Evolutionary conservation across 2,113 vertebrate species (phyloP).

Genomic region (Nothobranchius furzeri): DNA sequence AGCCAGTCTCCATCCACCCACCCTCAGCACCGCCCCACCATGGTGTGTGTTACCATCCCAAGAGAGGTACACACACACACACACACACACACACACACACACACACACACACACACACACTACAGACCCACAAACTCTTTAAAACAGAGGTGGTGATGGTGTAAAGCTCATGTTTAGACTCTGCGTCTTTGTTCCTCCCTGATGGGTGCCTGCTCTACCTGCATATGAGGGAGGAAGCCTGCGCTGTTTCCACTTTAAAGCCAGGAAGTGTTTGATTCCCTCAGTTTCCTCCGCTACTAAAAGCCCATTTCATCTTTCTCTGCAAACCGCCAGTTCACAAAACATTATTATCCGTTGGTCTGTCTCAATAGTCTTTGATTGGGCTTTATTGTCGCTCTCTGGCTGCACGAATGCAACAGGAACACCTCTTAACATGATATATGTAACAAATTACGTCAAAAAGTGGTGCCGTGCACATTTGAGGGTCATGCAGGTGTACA

Average conservation of each 20-base stretch:
- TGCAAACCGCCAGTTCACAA: slow-evolving; percentile 51
- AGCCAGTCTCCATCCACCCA: slow-evolving; percentile 30
- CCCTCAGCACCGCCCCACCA: slow-evolving; percentile 2
- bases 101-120: slow-evolving; percentile 35
- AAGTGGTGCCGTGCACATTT: neutral
- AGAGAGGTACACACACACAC: slow-evolving; percentile 41
- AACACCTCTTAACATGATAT: slow-evolving; percentile 52
- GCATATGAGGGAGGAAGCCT: slow-evolving; percentile 81
- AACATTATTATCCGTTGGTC: slow-evolving; percentile 36
- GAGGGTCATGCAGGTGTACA: slow-evolving; percentile 19
- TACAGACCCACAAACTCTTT: slow-evolving; percentile 48
- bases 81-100: slow-evolving; percentile 5
- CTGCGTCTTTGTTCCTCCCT: slow-evolving; percentile 66
- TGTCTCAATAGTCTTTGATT: slow-evolving; percentile 36
- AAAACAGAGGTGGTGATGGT: slow-evolving; percentile 51
- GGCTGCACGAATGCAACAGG: slow-evolving; percentile 55
- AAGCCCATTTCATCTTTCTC: slow-evolving; percentile 60
- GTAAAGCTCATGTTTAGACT: slow-evolving; percentile 75
- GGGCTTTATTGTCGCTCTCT: slow-evolving; percentile 46
- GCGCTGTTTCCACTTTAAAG: slow-evolving; percentile 73
- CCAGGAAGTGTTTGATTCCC: slow-evolving; percentile 80
- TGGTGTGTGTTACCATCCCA: slow-evolving; percentile 75
- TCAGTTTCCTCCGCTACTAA: slow-evolving; percentile 52
- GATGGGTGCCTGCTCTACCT: slow-evolving; percentile 72
- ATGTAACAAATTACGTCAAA: slow-evolving; percentile 15